Conservation (phyloP, 2,797 vertebrate genomes). For the Schizopygopsis pylzovi region DNA sequence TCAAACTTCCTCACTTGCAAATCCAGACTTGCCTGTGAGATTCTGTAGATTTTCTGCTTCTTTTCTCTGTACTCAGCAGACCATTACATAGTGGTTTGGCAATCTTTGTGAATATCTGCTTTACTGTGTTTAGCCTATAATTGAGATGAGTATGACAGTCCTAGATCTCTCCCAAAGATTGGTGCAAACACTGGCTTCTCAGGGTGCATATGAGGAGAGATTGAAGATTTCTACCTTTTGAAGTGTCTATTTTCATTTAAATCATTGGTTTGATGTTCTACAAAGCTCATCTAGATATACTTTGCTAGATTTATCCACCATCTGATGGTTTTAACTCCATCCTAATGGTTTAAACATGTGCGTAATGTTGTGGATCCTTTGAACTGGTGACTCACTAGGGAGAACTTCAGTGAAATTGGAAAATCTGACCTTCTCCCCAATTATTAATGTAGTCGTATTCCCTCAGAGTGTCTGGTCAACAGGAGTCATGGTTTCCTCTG, state of each 20-base stretch:
- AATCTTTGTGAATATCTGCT: conserved; percentile 35
- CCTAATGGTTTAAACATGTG: conserved; percentile 37
- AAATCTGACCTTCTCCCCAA: conserved; percentile 54
- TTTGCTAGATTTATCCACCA: conserved; percentile 14
- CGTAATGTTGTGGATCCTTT: conserved; percentile 9
- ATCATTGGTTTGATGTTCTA: not conserved
- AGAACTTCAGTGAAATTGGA: conserved; percentile 34
- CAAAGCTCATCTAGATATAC: not conserved
- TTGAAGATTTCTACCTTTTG: not conserved
- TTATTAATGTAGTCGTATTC: conserved; percentile 66
- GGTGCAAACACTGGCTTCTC: not conserved
- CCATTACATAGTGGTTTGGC: conserved; percentile 22
- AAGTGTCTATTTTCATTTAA: not conserved
- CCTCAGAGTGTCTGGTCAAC: conserved; percentile 66
- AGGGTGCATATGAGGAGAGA: not conserved
- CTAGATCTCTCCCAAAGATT: not conserved
- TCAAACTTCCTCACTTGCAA: no score
- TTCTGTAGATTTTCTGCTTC: conserved; percentile 35
- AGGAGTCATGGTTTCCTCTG: conserved; percentile 49
- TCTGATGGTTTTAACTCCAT: conserved; percentile 11
- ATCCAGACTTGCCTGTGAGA: no score
- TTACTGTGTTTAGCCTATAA: conserved; percentile 33
- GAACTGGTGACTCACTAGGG: conserved; percentile 16
- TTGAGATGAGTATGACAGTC: conserved; percentile 27
- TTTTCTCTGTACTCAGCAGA: conserved; percentile 55